These are phyloP conservation scores for Mantis religiosa DNA, from an alignment of 2,888 invertebrate genomes.

Conservation along the genomic window DNA sequence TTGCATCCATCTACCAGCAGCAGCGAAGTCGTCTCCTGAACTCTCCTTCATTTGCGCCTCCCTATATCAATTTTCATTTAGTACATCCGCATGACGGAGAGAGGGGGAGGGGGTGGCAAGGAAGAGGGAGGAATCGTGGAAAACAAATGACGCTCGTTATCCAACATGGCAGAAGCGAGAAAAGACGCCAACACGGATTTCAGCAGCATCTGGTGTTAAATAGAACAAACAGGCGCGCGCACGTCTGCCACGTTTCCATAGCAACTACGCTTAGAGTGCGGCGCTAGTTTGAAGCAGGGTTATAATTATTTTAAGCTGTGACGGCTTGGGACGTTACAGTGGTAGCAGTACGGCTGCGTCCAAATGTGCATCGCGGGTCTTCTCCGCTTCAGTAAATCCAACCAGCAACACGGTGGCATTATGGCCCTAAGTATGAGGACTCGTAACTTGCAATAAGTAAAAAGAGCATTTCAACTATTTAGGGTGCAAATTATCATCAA, in stretches of 20 bases:
- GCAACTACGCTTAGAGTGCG: slow-evolving; percentile 10
- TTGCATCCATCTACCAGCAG: slow-evolving; percentile 18
- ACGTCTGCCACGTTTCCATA: not conserved
- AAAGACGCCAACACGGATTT: slow-evolving; percentile 30
- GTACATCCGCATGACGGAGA: slow-evolving; percentile 18
- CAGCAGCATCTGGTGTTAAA: slow-evolving; percentile 29
- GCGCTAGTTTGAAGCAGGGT: slow-evolving; percentile 1
- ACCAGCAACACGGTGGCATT: too few species aligned
- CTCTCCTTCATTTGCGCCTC: slow-evolving; percentile 27
- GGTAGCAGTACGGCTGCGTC: not conserved
- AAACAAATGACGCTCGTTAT: slow-evolving; percentile 30
- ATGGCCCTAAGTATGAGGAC: too few species aligned
- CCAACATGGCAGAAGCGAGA: slow-evolving; percentile 27
- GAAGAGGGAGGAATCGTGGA: slow-evolving; percentile 16
- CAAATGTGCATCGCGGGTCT: not conserved
- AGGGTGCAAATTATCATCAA: too few species aligned
- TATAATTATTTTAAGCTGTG: slow-evolving; percentile 15
- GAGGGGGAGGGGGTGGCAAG: not conserved
- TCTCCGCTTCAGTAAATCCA: too few species aligned
- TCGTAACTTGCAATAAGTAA: too few species aligned
- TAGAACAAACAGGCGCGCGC: slow-evolving; percentile 22
- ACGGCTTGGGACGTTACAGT: not conserved
- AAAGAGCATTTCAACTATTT: too few species aligned
- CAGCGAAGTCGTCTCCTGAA: not conserved
- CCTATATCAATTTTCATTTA: slow-evolving; percentile 31